Percentiles rank a stretch among this genome's conserved stretches.
Conservation (phyloP, 1,140 invertebrate species). For the Drosophila pseudoananassae region DNA sequence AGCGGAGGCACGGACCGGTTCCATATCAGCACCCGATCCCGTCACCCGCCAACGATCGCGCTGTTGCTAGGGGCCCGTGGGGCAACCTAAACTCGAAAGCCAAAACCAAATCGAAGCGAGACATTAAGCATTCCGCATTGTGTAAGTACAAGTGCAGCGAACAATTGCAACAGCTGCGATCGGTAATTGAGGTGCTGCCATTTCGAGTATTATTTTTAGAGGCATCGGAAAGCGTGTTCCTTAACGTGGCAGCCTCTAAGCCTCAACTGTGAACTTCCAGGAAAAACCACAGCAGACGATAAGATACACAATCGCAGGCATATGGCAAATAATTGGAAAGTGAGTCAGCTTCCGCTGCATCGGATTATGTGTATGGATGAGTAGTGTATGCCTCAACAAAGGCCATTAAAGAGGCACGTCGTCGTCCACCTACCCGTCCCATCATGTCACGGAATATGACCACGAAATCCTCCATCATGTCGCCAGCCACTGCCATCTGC, state of each 20-base stretch:
- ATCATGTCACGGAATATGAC: conserved; percentile 86
- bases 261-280: conserved; percentile 20
- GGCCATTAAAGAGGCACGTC: not conserved
- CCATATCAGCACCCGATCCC: conserved; percentile 55
- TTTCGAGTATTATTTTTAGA: conserved; percentile 58
- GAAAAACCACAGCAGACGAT: conserved; percentile 32
- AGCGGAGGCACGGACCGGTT: conserved; percentile 50
- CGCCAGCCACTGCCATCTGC: conserved; percentile 84
- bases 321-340: conserved; percentile 1
- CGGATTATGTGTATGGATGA: not conserved
- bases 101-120: conserved; percentile 22
- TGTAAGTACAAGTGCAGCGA: conserved; percentile 43
- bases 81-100: conserved; percentile 42
- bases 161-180: conserved; percentile 53
- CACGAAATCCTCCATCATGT: conserved; percentile 87
- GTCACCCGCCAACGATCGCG: conserved; percentile 26
- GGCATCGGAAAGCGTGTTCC: not conserved
- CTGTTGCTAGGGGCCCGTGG: conserved; percentile 64
- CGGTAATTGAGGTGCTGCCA: conserved; percentile 35
- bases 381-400: not conserved
- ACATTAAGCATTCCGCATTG: conserved; percentile 23
- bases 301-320: conserved; percentile 16
- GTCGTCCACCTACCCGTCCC: conserved; percentile 85
- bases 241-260: not conserved
- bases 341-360: conserved; percentile 53